Evolutionary conservation across 2,888 invertebrate genomes (phyloP), one percentile per base, ranked within the genome.

Genomic region (Rhaphigaster nebulosa): DNA sequence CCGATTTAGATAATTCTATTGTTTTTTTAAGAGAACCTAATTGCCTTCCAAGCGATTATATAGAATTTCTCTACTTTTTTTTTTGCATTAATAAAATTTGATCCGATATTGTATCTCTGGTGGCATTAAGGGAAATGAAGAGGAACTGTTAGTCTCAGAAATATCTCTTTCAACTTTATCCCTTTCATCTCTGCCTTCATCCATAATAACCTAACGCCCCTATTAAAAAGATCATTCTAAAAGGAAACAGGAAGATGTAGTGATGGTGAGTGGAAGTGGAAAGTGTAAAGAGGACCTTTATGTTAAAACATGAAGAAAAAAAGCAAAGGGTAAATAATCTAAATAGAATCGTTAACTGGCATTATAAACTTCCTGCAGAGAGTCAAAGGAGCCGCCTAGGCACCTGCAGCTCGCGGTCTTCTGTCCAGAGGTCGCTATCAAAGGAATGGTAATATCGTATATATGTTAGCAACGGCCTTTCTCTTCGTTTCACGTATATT

Each of bases 281-380:
- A 26, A 80, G 80, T 80, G 80, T 80, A 80, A 80, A 80, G 80
- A 80, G 80, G 41, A 26, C 41, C 80, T 26, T 80, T 26, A 80
- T 80, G 80, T 80, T 80, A 41, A 41, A 41, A 80, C 41, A 41
- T 8, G 80, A 41, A 41, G 80, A 41, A 80, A 41, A 76, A 80
- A 80, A 41, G 41, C 41, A 80, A 80, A 80, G 41, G 80, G 41
- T 80, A 80, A 80, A 80, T 80, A 41, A 80, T 38, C 23, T 80
- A 80, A 80, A 80, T 80, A 41, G 29, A 80, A 80, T 80, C 80
- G 80, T 80, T 80, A 80, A 41, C 41, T 41, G 41, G 10, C 23
- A 80, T 38, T 41, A 80, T 80, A 80, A 80, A 80, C 80, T 80
- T 80, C 80, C 80, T 80, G 76, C 10, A 12, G 41, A 1, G 6